Percentiles rank a stretch among this genome's conserved stretches.
phyloP scores from a whole-genome alignment of 2,888 invertebrate species.

The Amphipoea lucens region DNA sequence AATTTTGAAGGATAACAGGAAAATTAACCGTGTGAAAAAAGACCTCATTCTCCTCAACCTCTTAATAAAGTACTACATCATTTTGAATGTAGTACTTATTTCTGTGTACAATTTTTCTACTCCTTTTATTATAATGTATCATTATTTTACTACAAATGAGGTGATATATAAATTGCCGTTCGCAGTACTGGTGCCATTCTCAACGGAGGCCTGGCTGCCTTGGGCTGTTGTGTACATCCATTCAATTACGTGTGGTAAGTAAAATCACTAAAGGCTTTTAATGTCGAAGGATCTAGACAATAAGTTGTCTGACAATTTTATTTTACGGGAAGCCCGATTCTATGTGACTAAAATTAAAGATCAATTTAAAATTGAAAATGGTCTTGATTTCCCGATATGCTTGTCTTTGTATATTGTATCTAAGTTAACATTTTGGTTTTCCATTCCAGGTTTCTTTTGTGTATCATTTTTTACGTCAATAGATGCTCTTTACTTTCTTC shows the following conservation, averaged over 20 bases:
- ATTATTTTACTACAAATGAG: conserved; percentile 70
- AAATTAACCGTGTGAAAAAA: conserved; percentile 68
- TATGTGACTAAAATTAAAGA: not conserved
- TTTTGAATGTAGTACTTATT: conserved; percentile 79
- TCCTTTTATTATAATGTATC: conserved; percentile 74
- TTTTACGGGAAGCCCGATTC: not conserved
- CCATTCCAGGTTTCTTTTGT: conserved; percentile 78
- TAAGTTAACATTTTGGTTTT: not conserved
- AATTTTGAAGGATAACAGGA: conserved; percentile 69
- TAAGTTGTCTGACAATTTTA: not conserved
- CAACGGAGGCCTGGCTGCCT: conserved; percentile 74
- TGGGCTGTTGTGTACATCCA: conserved; percentile 78
- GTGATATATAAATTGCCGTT: conserved; percentile 77
- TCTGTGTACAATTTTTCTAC: conserved; percentile 82
- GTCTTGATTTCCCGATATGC: not conserved
- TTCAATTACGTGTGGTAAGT: conserved; percentile 78
- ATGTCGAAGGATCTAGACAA: not conserved
- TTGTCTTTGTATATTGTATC: not conserved
- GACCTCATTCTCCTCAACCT: conserved; percentile 73
- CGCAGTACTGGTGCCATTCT: conserved; percentile 79
- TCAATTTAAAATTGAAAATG: not conserved
- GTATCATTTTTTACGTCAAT: conserved; percentile 77
- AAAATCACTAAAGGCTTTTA: not conserved
- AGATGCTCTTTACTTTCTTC: conserved; percentile 80
- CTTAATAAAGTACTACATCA: conserved; percentile 79